These are phyloP conservation scores for Micronycteris hirsuta DNA, from an alignment of 2,113 vertebrate genomes.

Conservation along the genomic window DNA sequence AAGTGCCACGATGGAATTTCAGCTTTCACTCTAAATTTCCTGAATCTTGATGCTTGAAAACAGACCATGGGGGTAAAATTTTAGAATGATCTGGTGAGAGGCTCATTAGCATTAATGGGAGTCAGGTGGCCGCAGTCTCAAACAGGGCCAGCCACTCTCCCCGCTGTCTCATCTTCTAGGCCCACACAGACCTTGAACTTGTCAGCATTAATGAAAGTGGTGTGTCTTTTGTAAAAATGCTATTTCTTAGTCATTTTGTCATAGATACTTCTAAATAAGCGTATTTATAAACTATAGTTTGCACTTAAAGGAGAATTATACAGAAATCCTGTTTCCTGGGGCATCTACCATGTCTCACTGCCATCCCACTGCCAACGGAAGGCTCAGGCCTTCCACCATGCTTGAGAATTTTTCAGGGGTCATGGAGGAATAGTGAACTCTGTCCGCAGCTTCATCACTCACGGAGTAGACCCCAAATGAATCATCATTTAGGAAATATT, in stretches of 20 bases:
- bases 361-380: not conserved
- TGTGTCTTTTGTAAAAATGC: not conserved
- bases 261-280: not conserved
- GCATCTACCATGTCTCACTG: not conserved
- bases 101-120: slow-evolving; percentile 66
- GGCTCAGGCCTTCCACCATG: not conserved
- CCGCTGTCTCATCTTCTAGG: not conserved
- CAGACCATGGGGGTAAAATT: slow-evolving; percentile 56
- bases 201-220: slow-evolving; percentile 9
- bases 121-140: slow-evolving; percentile 51
- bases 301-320: not conserved
- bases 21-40: slow-evolving; percentile 68
- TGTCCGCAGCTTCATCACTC: not conserved
- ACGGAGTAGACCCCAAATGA: not conserved
- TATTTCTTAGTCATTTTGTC: not conserved
- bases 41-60: slow-evolving; percentile 51
- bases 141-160: not conserved
- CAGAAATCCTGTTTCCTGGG: not conserved
- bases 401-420: not conserved
- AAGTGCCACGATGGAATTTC: slow-evolving; percentile 52
- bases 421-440: not conserved
- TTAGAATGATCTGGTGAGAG: slow-evolving; percentile 46
- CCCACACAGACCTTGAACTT: not conserved
- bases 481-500: not conserved
- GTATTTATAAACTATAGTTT: not conserved